Evolutionary conservation across 1,140 invertebrate species (phyloP), one percentile per base, ranked within the genome.

Genomic region (Cyclina sinensis): DNA sequence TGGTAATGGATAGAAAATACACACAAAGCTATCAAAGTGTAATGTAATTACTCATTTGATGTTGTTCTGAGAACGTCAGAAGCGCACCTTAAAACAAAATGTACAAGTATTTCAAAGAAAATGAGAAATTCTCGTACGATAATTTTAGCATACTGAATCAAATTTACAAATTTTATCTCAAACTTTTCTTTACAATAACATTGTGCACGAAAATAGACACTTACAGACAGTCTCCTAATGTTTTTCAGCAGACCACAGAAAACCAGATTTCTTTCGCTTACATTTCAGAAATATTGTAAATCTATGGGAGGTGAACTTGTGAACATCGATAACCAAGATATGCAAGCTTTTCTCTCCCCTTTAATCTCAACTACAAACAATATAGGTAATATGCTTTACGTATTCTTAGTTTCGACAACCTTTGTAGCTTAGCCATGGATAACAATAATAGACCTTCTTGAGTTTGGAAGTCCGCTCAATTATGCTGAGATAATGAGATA

Each of bases 241-340:
- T 7, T 32, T 14, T 18, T 7, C n/a, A 18, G 9, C 32, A 37
- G 1, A 9, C 9, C 14, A 32, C 35, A 74, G 27, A 48, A 32
- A 24, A 30, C 12, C 18, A 27, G 32, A 48, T 35, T 78, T 48
- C 1, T 51, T 51, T 39, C 14, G 37, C 3, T 65, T 65, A 9
- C n/a, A 27, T 32, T 51, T 46, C 14, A 78, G 74, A 27, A 43
- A 30, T 46, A 78, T 43, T 78, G 74, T 21, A 48, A 78, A 54
- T 30, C n/a, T n/a, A 54, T 78, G 43, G 74, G 74, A 18, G 74
- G 74, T 7, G 21, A 32, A 32, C 74, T 78, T 1, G n/a, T 18
- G 3, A 48, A 32, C 48, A 78, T 78, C 16, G 74, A 54, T 24
- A 32, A 7, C 3, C 35, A 18, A 48, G 37, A 46, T 24, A 4